These are phyloP conservation scores for Sturnus vulgaris DNA, from an alignment of 2,113 vertebrate species.

Conservation along the genomic window DNA sequence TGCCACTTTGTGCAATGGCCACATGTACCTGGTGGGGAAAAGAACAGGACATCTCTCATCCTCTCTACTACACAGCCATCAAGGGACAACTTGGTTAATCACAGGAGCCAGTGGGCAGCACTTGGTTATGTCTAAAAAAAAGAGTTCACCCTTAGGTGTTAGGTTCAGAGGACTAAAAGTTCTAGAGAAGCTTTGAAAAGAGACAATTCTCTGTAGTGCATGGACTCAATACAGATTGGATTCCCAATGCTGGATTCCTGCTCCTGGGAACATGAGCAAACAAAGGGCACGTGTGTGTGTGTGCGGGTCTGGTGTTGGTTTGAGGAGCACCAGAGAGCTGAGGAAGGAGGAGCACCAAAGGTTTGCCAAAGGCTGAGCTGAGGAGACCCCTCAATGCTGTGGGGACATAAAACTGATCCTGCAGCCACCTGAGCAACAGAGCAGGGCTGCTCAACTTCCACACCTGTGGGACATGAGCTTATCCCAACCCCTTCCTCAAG, in stretches of 20 bases:
- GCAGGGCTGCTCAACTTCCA: not conserved
- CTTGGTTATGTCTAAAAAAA: not conserved
- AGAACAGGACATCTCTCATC: not conserved
- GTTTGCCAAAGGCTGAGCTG: not conserved
- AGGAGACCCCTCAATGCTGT: not conserved
- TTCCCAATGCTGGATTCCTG: not conserved
- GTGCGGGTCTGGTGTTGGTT: not conserved
- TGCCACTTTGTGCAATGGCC: not conserved
- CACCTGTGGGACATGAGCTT: fast-evolving
- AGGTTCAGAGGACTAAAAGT: not conserved
- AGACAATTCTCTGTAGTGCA: not conserved
- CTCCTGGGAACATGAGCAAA: not conserved
- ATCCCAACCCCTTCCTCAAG: not conserved
- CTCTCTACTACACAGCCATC: not conserved
- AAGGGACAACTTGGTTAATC: not conserved
- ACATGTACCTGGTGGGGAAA: fast-evolving
- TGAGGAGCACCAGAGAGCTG: not conserved
- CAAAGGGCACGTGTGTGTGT: fast-evolving
- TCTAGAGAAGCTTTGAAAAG: not conserved
- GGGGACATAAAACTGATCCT: not conserved
- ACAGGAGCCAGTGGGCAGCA: not conserved
- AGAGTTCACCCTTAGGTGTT: not conserved
- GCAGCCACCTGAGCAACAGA: fast-evolving
- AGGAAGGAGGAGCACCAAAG: not conserved
- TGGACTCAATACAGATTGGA: fast-evolving